Conservation (phyloP, 2,888 invertebrate genomes). For the Meteorus colon region DNA sequence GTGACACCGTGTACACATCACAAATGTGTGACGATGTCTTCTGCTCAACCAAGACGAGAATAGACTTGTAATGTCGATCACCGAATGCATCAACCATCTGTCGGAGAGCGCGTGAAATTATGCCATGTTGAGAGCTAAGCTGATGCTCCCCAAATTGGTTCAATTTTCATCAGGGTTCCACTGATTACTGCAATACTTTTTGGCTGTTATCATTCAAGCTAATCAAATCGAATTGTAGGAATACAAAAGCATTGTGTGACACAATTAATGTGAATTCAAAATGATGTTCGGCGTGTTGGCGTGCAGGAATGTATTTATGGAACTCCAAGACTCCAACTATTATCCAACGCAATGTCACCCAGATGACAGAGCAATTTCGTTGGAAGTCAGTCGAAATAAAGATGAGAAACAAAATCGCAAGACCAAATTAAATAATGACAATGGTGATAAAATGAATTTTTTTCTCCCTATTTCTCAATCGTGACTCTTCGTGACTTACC, state of each 20-base stretch:
- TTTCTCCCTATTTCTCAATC: background rate
- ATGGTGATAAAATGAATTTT: conserved; percentile 9
- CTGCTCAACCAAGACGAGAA: conserved; percentile 30
- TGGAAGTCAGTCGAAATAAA: conserved; percentile 56
- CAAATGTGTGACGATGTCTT: background rate
- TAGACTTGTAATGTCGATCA: conserved; percentile 16
- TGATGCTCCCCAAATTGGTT: background rate
- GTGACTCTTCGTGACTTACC: too few species aligned
- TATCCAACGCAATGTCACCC: conserved; percentile 67
- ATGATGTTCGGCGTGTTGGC: conserved; percentile 72
- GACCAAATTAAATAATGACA: background rate
- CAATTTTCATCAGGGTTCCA: background rate
- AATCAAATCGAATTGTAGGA: too few species aligned
- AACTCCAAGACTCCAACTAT: conserved; percentile 42
- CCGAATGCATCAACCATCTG: conserved; percentile 24
- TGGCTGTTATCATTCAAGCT: too few species aligned
- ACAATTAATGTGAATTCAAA: conserved; percentile 69
- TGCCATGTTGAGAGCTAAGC: background rate
- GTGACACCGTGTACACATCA: background rate
- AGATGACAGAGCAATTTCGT: conserved; percentile 65
- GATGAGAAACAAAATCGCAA: background rate
- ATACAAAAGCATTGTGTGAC: conserved; percentile 40
- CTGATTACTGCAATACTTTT: too few species aligned
- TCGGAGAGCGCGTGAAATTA: background rate
- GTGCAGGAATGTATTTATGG: conserved; percentile 66